Percentiles rank a stretch among this genome's conserved stretches.
These are phyloP conservation scores for Drosophila pachea DNA, from an alignment of 1,140 invertebrate species.

Conservation along the genomic window DNA sequence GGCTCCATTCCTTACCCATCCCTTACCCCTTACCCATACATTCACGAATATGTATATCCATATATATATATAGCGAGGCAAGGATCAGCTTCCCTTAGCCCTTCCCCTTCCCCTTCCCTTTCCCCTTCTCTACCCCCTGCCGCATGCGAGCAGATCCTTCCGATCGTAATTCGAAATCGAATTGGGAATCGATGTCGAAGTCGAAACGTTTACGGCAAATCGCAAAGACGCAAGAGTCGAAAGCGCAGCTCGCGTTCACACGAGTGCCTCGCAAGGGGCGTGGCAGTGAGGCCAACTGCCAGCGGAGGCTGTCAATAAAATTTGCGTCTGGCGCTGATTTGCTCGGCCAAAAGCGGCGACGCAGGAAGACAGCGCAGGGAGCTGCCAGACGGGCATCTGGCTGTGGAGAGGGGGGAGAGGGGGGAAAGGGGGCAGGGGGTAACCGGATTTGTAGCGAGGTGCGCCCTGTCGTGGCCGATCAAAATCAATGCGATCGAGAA, in stretches of 20 bases:
- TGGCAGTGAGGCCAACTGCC: conserved; percentile 37
- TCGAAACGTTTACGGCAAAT: not conserved
- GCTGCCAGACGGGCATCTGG: no score
- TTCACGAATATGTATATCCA: conserved; percentile 10
- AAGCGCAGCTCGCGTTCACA: conserved; percentile 52
- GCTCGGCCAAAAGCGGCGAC: conserved; percentile 14
- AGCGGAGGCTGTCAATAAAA: conserved; percentile 74
- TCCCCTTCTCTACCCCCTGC: no score
- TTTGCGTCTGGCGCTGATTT: conserved; percentile 68
- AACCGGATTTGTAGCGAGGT: conserved; percentile 36
- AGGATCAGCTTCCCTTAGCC: no score
- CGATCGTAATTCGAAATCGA: conserved; percentile 8
- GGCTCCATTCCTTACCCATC: not conserved
- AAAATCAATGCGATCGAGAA: conserved; percentile 73
- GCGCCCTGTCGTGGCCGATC: conserved; percentile 69
- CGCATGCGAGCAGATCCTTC: not conserved
- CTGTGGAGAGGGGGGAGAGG: no score
- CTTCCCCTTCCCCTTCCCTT: no score
- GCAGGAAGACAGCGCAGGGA: no score
- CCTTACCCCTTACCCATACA: not conserved
- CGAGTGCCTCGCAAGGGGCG: conserved; percentile 50
- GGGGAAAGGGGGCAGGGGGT: conserved; percentile 19
- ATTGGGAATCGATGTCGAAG: not conserved
- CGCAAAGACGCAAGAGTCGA: conserved; percentile 2
- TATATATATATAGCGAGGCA: not conserved